Percentiles rank a stretch among this genome's conserved stretches.
Evolutionary conservation across 1,140 invertebrate genomes (phyloP).

Genomic region (Ceratina japonica): DNA sequence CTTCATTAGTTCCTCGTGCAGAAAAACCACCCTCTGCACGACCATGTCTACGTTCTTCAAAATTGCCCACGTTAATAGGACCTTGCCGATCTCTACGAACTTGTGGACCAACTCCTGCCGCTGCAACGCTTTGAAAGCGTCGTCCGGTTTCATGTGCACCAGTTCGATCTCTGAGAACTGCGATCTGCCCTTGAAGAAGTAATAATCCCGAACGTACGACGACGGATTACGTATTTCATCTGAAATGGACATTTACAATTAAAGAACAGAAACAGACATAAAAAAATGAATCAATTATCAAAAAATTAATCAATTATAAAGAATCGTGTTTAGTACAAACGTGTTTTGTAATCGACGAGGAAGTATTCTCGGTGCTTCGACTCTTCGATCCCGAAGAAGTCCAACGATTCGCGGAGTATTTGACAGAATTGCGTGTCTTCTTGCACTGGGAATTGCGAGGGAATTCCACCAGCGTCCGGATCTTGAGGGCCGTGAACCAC

Average conservation of each 20-base stretch:
- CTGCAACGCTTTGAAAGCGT: conserved; percentile 95
- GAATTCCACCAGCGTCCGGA: conserved; percentile 95
- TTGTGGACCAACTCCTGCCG: conserved; percentile 95
- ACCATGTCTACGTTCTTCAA: conserved; percentile 95
- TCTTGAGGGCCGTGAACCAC: conserved; percentile 97
- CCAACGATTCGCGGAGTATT: conserved; percentile 96
- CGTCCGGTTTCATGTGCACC: conserved; percentile 95
- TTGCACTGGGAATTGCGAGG: conserved; percentile 98
- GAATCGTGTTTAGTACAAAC: conserved; percentile 82
- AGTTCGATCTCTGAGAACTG: conserved; percentile 98
- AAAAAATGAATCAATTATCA: not conserved
- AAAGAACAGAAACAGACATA: not conserved
- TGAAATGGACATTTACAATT: conserved; percentile 74
- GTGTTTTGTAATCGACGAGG: conserved; percentile 98
- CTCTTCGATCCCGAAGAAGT: conserved; percentile 98
- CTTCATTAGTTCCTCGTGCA: conserved; percentile 99
- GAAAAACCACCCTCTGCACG: conserved; percentile 97
- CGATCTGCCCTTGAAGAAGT: conserved; percentile 97
- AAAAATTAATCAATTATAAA: too few species aligned
- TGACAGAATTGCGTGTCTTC: conserved; percentile 99
- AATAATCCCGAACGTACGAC: conserved; percentile 97
- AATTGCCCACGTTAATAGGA: conserved; percentile 92
- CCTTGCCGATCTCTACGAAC: conserved; percentile 98
- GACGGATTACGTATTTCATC: conserved; percentile 97
- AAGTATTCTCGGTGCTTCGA: conserved; percentile 94